Conservation (phyloP, 2,888 invertebrate species). For the Agrotis ipsilon region DNA sequence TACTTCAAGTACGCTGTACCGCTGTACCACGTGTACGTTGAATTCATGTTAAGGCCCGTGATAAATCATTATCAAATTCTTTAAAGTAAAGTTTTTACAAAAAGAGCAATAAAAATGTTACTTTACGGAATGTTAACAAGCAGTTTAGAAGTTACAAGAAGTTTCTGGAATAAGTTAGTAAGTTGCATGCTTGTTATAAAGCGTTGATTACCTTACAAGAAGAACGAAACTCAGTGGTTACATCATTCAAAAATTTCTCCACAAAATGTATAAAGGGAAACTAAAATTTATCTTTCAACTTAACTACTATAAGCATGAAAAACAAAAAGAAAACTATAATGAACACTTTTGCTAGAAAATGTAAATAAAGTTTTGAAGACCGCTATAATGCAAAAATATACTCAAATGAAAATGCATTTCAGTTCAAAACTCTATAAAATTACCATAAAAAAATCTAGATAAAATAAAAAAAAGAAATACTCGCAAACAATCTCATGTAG, state of each 20-base stretch:
- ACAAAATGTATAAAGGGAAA: not conserved
- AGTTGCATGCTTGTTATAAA: constrained; percentile 7
- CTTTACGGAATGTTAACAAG: too few relatives aligned
- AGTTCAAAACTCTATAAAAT: constrained; percentile 7
- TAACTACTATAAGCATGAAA: too few relatives aligned
- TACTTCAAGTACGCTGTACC: too few relatives aligned
- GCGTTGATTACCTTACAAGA: constrained; percentile 6
- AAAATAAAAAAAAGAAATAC: constrained; percentile 15
- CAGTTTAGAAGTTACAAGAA: constrained; percentile 4
- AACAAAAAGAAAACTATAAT: not conserved
- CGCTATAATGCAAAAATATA: not conserved
- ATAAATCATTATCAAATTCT: too few relatives aligned
- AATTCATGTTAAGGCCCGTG: too few relatives aligned
- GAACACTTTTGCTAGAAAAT: not conserved
- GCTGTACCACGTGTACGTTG: too few relatives aligned
- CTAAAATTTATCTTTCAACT: not conserved
- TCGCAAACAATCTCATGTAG: constrained; percentile 30
- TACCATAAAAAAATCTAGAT: constrained; percentile 2
- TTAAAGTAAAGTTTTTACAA: too few relatives aligned
- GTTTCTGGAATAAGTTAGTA: constrained; percentile 6
- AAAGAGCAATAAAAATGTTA: too few relatives aligned
- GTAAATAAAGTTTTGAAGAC: not conserved
- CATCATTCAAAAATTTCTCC: constrained; percentile 15
- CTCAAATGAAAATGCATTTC: not conserved
- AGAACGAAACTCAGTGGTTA: not conserved